Evolutionary conservation across 2,113 vertebrate genomes (phyloP), one percentile per base, ranked within the genome.

Genomic region (Rallus limicola): DNA sequence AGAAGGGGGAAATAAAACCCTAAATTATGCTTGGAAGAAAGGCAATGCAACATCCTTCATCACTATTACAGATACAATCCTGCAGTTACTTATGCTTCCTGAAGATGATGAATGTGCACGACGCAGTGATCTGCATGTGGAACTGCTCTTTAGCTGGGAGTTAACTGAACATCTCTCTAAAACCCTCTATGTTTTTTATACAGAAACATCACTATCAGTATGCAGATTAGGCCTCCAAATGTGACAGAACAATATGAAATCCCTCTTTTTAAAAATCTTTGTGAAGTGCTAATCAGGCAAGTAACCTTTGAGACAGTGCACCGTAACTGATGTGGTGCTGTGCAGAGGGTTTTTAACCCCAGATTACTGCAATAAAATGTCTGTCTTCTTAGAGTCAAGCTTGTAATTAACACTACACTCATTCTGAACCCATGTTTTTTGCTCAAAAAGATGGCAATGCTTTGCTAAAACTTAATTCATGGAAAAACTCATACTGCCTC

Each of bases 21-120:
- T 50, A 38, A 91, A 29, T 42, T 52, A 5, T 53, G 34, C 52
- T 63, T 81, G 38, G 64, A 86, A 86, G 24, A 82, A 90, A 87
- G 16, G 50, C 33, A 95, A 68, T 42, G 38, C 21, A 86, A 42
- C 85, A 63, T 34, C n/a, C 36, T 75, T 65, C 71, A 86, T 56
- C 26, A 15, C 25, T 44, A 6, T 52, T 83, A 36, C 2, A 78
- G 56, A 80, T 63, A 67, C 0, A 0, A 68, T 29, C 33, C 42
- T 31, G 33, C 1, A 0, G 58, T 44, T 69, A 11, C 13, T 48
- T 46, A 33, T 11, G 16, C 33, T 74, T 83, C 64, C 50, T 16
- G 5, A n/a, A 36, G 28, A 48, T 16, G 21, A 58, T 11, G 67
- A 86, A 74, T 21, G 46, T 1, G 1, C 33, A 29, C 0, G 0